Evolutionary conservation across 2,113 vertebrate genomes (phyloP).

Genomic region (Caretta caretta): DNA sequence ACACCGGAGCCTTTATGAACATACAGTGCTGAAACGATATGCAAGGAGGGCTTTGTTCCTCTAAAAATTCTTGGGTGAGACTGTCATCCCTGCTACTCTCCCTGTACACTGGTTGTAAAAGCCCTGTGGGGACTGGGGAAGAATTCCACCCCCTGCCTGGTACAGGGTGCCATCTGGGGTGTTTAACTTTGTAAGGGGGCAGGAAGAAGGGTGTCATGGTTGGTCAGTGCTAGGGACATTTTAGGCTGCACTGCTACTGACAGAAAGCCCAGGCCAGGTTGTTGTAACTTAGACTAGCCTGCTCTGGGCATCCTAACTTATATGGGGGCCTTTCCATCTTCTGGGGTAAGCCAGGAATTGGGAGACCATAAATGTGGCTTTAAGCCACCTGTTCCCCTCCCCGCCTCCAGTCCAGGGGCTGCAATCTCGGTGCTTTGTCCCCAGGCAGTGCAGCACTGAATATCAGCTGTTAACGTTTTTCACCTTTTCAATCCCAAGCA

Average conservation of each 20-base stretch:
- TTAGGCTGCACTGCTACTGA: not conserved
- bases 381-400: too few species aligned
- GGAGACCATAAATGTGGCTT: not conserved
- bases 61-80: not conserved
- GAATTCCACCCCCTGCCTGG: not conserved
- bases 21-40: not conserved
- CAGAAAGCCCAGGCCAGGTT: not conserved
- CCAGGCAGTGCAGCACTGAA: not conserved
- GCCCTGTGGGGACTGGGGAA: not conserved
- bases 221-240: not conserved
- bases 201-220: not conserved
- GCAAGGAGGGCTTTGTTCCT: fast-evolving
- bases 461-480: constrained; percentile 21
- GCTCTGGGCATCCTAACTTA: not conserved
- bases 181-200: not conserved
- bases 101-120: not conserved
- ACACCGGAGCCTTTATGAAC: not conserved
- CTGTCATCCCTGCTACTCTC: not conserved
- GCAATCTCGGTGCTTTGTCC: not conserved
- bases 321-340: not conserved
- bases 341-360: not conserved
- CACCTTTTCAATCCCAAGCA: not conserved
- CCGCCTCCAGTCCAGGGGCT: not conserved
- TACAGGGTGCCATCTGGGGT: not conserved
- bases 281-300: not conserved